Conservation (phyloP, 2,797 vertebrate species). For the Pangasius djambal region DNA sequence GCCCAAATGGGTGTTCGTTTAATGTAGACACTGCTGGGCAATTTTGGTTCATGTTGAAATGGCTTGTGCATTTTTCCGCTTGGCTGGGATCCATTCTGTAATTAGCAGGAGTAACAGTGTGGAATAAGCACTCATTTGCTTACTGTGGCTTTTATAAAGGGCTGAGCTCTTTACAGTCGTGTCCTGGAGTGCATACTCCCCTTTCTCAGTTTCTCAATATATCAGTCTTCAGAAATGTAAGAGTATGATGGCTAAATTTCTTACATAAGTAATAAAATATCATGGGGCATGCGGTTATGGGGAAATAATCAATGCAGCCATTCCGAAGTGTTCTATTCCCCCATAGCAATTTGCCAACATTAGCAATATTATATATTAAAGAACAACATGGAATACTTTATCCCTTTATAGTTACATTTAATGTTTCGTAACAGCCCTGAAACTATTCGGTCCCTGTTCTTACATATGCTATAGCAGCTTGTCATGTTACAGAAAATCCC, state of each 20-base stretch:
- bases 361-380: neutral
- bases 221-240: neutral
- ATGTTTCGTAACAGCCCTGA: neutral
- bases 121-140: conserved; percentile 89
- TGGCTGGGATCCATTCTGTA: conserved; percentile 89
- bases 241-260: neutral
- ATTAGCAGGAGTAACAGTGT: conserved; percentile 90
- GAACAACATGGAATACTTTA: neutral
- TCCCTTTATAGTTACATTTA: neutral
- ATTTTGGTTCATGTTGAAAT: conserved; percentile 86
- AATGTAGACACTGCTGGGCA: conserved; percentile 87
- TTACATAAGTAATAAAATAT: neutral
- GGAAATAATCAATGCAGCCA: neutral
- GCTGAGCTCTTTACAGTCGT: conserved; percentile 58
- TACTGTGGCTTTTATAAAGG: conserved; percentile 78
- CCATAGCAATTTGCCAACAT: neutral
- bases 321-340: neutral
- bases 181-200: conserved; percentile 35
- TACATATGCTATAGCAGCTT: neutral
- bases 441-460: neutral
- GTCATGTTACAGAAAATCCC: neutral
- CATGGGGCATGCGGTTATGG: neutral
- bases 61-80: conserved; percentile 88
- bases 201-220: neutral
- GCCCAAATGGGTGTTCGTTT: conserved; percentile 84